These are phyloP conservation scores for Plutella xylostella DNA, from an alignment of 2,888 invertebrate genomes.

Conservation along the genomic window DNA sequence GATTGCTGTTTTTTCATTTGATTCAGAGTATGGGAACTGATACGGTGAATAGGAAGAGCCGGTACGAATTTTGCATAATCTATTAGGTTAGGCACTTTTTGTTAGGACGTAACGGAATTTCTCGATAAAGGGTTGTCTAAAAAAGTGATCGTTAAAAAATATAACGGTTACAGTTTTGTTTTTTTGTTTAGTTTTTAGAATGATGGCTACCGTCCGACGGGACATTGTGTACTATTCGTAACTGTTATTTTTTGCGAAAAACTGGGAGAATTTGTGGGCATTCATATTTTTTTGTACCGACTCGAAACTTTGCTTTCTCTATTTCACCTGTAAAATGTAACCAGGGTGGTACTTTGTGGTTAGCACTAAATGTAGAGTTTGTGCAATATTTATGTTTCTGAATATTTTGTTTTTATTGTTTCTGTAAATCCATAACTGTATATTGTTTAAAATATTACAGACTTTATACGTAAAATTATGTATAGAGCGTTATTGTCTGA, in stretches of 20 bases:
- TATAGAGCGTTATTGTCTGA: too few relatives aligned
- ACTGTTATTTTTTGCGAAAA: neutral
- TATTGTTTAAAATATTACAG: too few relatives aligned
- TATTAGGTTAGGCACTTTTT: constrained; percentile 47
- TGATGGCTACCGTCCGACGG: constrained; percentile 40
- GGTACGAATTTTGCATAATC: constrained; percentile 63
- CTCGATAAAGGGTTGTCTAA: constrained; percentile 44
- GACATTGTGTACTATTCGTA: constrained; percentile 17
- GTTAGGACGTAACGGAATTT: constrained; percentile 51
- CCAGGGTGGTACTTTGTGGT: too few relatives aligned
- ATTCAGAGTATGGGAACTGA: constrained; percentile 66
- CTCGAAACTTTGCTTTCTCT: too few relatives aligned
- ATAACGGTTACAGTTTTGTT: constrained; percentile 54
- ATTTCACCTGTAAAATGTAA: too few relatives aligned
- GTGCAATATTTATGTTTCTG: too few relatives aligned
- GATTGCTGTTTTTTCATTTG: constrained; percentile 58
- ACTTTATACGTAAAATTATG: too few relatives aligned
- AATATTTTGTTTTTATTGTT: too few relatives aligned
- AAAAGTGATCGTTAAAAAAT: constrained; percentile 49
- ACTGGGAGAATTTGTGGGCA: too few relatives aligned
- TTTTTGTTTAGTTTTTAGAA: constrained; percentile 12
- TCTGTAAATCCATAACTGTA: too few relatives aligned
- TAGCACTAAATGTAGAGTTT: too few relatives aligned
- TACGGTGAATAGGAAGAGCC: constrained; percentile 60
- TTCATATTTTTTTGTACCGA: too few relatives aligned